Evolutionary conservation across 2,888 invertebrate genomes (phyloP).

Genomic region (Alloscopus bannaensis): DNA sequence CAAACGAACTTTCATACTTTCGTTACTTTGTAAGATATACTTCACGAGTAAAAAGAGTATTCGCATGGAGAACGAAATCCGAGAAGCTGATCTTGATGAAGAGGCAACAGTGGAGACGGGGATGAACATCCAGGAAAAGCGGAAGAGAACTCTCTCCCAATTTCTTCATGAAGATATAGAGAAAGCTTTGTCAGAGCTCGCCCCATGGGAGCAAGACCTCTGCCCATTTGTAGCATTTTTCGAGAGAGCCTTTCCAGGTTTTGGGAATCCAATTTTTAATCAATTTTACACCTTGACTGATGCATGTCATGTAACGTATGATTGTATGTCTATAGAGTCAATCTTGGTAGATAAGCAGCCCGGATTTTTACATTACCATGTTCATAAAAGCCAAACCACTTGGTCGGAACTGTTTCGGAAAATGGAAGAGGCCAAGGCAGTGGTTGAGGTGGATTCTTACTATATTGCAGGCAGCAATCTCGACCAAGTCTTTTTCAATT

Average conservation of each 20-base stretch:
- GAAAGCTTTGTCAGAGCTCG: conserved; percentile 18
- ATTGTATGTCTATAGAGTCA: conserved; percentile 7
- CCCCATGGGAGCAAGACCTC: conserved; percentile 61
- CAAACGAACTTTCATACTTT: background rate
- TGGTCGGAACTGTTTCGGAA: conserved; percentile 39
- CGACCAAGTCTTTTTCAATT: conserved; percentile 62
- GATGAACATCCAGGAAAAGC: background rate
- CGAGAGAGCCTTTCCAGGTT: conserved; percentile 50
- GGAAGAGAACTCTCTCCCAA: background rate
- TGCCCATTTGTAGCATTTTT: conserved; percentile 52
- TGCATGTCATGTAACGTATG: background rate
- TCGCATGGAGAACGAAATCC: conserved; percentile 27
- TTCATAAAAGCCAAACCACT: conserved; percentile 14
- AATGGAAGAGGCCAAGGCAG: conserved; percentile 59
- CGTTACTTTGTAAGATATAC: conserved; percentile 35
- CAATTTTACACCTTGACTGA: background rate
- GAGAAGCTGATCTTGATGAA: conserved; percentile 15
- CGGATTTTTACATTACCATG: conserved; percentile 58
- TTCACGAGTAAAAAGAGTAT: conserved; percentile 46
- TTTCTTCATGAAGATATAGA: conserved; percentile 16
- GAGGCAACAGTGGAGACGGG: background rate
- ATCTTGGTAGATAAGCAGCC: conserved; percentile 63
- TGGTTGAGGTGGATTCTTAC: conserved; percentile 50
- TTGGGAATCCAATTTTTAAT: background rate
- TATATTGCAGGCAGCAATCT: conserved; percentile 52